A percentile compares a stretch with the other conserved stretches of the same genome.
Conservation (phyloP, 2,888 invertebrate species). For the Pycnomerus fuliginosus region DNA sequence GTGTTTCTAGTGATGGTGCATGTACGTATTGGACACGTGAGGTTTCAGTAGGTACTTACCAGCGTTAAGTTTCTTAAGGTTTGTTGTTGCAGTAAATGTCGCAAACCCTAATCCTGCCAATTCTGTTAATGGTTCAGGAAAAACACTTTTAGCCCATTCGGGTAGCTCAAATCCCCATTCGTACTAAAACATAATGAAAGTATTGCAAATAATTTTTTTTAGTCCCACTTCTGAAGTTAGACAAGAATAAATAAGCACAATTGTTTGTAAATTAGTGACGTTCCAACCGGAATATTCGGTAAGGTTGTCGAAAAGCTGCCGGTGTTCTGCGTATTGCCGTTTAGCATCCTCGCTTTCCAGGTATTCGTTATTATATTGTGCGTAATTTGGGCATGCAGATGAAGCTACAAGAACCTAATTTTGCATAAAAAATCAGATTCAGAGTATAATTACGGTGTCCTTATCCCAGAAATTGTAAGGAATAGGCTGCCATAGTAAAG, state of each 20-base stretch:
- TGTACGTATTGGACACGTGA: too few species aligned
- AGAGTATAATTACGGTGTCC: slow-evolving; percentile 26
- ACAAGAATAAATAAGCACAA: slow-evolving; percentile 62
- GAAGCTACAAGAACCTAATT: slow-evolving; percentile 27
- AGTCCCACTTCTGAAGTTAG: slow-evolving; percentile 59
- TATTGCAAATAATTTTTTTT: too few species aligned
- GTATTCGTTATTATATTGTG: too few species aligned
- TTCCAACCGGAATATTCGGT: slow-evolving; percentile 54
- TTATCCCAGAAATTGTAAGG: slow-evolving; percentile 62
- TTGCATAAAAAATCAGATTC: slow-evolving; percentile 1
- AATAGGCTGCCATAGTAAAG: slow-evolving; percentile 71
- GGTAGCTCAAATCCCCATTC: slow-evolving; percentile 45
- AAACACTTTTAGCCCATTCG: slow-evolving; percentile 47
- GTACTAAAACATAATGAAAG: too few species aligned
- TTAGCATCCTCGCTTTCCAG: slow-evolving; percentile 47
- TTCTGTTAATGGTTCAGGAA: slow-evolving; percentile 42
- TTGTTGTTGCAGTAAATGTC: slow-evolving; percentile 38
- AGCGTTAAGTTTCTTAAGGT: slow-evolving; percentile 31
- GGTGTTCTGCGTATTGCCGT: slow-evolving; percentile 50
- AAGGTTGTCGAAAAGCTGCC: slow-evolving; percentile 54
- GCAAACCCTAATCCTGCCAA: slow-evolving; percentile 44
- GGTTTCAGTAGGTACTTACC: too few species aligned
- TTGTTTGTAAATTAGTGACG: slow-evolving; percentile 57
- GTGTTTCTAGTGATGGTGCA: too few species aligned
- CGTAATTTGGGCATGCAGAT: too few species aligned